Evolutionary conservation across 2,797 vertebrate species (phyloP).

Genomic region (Apogon hyalosoma): DNA sequence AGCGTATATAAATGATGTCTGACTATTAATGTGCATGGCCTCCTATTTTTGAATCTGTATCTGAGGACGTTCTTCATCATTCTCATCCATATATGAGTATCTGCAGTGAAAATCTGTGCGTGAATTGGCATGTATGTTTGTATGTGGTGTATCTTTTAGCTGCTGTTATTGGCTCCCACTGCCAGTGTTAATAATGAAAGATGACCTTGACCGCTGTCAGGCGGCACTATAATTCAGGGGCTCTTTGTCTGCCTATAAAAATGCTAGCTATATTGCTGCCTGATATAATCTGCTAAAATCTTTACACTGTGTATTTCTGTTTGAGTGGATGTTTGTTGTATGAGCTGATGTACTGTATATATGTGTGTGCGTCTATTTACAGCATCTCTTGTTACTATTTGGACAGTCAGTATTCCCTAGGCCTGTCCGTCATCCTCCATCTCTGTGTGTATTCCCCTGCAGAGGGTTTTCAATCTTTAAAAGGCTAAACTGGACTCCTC

Average conservation of each 20-base stretch:
- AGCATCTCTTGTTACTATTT: neutral
- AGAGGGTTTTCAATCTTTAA: conserved; percentile 47
- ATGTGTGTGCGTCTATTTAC: conserved; percentile 10
- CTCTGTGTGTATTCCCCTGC: conserved; percentile 34
- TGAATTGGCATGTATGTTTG: conserved; percentile 9
- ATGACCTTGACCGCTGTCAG: conserved; percentile 73
- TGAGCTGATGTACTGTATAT: conserved; percentile 4
- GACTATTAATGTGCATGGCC: conserved; percentile 55
- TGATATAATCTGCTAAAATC: conserved; percentile 72
- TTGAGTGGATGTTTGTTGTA: conserved; percentile 12
- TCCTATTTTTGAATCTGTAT: conserved; percentile 42
- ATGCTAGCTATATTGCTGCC: conserved; percentile 58
- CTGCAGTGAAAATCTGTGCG: conserved; percentile 34
- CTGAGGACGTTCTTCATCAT: conserved; percentile 16
- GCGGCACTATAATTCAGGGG: conserved; percentile 68
- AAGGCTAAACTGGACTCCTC: conserved; percentile 46
- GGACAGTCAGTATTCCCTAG: conserved; percentile 24
- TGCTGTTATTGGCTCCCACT: conserved; percentile 45
- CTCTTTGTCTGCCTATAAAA: conserved; percentile 73
- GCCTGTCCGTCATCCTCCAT: conserved; percentile 19
- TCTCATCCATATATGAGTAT: conserved; percentile 28
- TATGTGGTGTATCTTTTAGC: conserved; percentile 14
- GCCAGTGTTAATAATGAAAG: conserved; percentile 65
- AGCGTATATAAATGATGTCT: conserved; percentile 33
- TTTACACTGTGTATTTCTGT: conserved; percentile 40